Evolutionary conservation across 2,888 invertebrate species (phyloP).

Genomic region (Callinectes sapidus): DNA sequence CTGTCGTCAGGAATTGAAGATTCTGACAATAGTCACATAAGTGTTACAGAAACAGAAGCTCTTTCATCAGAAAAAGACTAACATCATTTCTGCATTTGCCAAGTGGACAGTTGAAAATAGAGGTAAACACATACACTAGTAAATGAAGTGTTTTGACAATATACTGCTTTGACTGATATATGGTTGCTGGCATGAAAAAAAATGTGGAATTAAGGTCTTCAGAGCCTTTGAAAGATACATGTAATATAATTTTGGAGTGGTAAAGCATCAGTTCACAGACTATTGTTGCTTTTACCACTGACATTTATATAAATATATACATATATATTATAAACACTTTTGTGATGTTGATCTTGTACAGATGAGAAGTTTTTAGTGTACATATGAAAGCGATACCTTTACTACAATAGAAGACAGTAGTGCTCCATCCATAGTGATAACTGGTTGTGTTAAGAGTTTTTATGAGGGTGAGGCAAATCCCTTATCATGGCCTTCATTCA

Average conservation of each 20-base stretch:
- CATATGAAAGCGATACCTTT: constrained; percentile 52
- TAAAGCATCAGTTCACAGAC: background rate
- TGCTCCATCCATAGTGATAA: constrained; percentile 67
- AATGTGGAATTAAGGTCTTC: background rate
- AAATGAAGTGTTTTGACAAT: background rate
- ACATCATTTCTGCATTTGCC: background rate
- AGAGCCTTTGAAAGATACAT: constrained; percentile 18
- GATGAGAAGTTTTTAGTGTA: constrained; percentile 50
- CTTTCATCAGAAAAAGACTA: constrained; percentile 32
- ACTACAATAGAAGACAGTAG: constrained; percentile 55
- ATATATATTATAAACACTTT: constrained; percentile 48
- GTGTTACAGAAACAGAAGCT: constrained; percentile 43
- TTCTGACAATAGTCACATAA: constrained; percentile 49
- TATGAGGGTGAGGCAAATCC: background rate
- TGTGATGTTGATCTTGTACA: constrained; percentile 50
- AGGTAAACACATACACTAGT: background rate
- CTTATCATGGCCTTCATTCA: constrained; percentile 50
- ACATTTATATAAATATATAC: constrained; percentile 25
- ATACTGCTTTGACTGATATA: background rate
- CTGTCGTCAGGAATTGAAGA: constrained; percentile 43
- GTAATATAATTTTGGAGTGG: background rate
- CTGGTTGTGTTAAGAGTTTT: constrained; percentile 59
- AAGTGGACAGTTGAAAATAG: background rate
- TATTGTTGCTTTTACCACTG: background rate
- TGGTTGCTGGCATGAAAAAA: background rate